A percentile compares a stretch with the other conserved stretches of the same genome.
phyloP scores from a whole-genome alignment of 2,113 vertebrate species.

The Nasalis larvatus region DNA sequence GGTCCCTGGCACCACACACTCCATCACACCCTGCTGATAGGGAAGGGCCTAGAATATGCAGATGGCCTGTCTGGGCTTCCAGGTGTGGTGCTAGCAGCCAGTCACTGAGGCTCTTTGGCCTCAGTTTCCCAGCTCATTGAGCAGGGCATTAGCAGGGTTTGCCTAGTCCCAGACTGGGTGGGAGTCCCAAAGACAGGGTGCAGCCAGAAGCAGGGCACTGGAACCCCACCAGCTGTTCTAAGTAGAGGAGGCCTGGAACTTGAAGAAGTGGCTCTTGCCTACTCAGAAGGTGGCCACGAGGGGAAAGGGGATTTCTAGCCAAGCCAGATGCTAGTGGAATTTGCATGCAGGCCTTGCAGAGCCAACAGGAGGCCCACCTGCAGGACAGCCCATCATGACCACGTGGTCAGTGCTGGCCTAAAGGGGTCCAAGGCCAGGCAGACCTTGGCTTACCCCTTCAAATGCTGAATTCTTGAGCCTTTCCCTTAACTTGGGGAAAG shows the following conservation, averaged over 20 bases:
- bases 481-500: not conserved
- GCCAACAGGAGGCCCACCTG: not conserved
- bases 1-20: rapidly evolving
- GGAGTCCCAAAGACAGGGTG: not conserved
- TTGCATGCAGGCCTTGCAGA: not conserved
- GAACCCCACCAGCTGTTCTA: not conserved
- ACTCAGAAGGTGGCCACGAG: not conserved
- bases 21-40: not conserved
- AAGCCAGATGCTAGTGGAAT: not conserved
- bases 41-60: not conserved
- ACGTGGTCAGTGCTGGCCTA: too few species aligned
- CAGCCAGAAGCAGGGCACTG: not conserved
- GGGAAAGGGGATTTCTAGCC: not conserved
- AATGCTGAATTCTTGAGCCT: not conserved
- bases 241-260: not conserved
- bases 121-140: not conserved
- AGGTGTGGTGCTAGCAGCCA: not conserved
- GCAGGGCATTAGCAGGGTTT: too few species aligned
- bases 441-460: not conserved
- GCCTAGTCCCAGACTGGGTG: not conserved
- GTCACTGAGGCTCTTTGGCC: not conserved
- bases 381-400: not conserved
- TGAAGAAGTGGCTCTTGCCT: too few species aligned
- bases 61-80: not conserved
- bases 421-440: not conserved